Conservation (phyloP, 1,140 invertebrate species). For the Proctacanthus coquilletti region DNA sequence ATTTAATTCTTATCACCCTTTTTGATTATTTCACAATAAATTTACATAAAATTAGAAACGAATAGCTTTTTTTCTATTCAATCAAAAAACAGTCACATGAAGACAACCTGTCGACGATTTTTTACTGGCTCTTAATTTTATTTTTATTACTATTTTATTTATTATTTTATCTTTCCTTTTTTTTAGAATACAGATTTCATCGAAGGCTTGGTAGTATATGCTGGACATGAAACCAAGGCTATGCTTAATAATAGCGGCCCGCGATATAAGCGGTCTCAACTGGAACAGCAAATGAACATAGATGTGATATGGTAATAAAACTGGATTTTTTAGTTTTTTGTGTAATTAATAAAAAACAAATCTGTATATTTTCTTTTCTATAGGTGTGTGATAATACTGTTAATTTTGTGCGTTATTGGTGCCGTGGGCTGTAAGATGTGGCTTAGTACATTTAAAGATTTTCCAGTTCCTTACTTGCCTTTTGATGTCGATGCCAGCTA, state of each 20-base stretch:
- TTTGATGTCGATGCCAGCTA: slow-evolving; percentile 43
- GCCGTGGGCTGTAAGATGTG: slow-evolving; percentile 80
- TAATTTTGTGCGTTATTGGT: slow-evolving; percentile 80
- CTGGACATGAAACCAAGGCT: slow-evolving; percentile 94
- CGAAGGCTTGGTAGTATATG: slow-evolving; percentile 94
- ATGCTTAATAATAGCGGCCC: slow-evolving; percentile 96
- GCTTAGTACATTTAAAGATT: slow-evolving; percentile 42
- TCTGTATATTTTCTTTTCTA: background rate
- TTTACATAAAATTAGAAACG: no score
- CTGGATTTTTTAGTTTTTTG: slow-evolving; percentile 2
- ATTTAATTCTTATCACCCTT: no score
- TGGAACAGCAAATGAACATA: slow-evolving; percentile 88
- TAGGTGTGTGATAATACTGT: slow-evolving; percentile 75
- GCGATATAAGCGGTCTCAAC: slow-evolving; percentile 81
- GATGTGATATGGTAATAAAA: slow-evolving; percentile 85
- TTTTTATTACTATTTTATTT: background rate
- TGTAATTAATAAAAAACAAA: background rate
- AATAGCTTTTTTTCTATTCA: no score
- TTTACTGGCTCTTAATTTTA: background rate
- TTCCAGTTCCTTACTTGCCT: slow-evolving; percentile 36
- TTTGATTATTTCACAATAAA: no score
- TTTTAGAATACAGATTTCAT: slow-evolving; percentile 48
- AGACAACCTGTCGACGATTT: no score
- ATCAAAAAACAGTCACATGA: no score
- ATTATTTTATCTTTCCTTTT: background rate